Percentiles rank a stretch among this genome's conserved stretches.
phyloP scores from a whole-genome alignment of 2,888 invertebrate species.

The Heliconius hortense region DNA sequence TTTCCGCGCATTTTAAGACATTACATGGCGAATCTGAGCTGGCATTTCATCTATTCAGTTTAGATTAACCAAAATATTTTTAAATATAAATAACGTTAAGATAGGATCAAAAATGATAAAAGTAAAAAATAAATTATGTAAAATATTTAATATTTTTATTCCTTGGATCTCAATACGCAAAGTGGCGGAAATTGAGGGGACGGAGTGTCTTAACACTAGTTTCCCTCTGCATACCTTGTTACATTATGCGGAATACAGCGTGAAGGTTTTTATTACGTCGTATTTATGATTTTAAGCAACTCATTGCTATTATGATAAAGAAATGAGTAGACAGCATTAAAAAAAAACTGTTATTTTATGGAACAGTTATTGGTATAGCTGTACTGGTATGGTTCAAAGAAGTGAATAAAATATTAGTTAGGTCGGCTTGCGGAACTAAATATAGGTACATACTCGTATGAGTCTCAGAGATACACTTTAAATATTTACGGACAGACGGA shows the following conservation, averaged over 20 bases:
- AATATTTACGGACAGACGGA: constrained; percentile 39
- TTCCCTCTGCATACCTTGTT: too few species aligned
- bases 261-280: neutral
- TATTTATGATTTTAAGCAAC: neutral
- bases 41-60: neutral
- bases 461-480: constrained; percentile 36
- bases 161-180: too few species aligned
- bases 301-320: neutral
- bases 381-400: neutral
- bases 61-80: neutral
- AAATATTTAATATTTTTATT: too few species aligned
- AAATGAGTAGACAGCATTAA: neutral
- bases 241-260: neutral
- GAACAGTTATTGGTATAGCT: too few species aligned
- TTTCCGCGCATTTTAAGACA: neutral
- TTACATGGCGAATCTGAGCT: neutral
- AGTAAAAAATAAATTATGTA: too few species aligned
- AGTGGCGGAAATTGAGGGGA: too few species aligned
- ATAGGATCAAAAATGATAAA: neutral
- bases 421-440: constrained; percentile 45
- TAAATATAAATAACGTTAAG: neutral
- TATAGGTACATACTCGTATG: constrained; percentile 31
- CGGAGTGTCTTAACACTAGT: too few species aligned
- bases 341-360: neutral
- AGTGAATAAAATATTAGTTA: constrained; percentile 10